phyloP scores from a whole-genome alignment of 2,797 vertebrate species.

The Gephyroberyx darwinii region DNA sequence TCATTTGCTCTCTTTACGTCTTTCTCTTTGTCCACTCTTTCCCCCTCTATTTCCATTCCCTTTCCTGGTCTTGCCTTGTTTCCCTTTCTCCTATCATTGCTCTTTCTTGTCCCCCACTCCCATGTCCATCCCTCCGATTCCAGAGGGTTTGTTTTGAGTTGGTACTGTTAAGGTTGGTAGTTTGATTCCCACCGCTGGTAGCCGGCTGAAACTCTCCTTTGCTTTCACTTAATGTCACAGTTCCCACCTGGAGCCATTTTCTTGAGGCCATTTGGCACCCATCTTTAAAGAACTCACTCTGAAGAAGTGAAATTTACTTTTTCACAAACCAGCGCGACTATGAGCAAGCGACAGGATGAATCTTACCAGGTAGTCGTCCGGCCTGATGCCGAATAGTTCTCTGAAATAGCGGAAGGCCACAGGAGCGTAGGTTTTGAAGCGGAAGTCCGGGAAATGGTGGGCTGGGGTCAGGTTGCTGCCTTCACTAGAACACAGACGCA shows the following conservation, averaged over 20 bases:
- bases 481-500: conserved; percentile 77
- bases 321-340: background rate
- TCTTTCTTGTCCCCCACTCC: background rate
- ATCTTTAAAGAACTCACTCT: background rate
- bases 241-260: background rate
- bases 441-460: conserved; percentile 91
- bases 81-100: background rate
- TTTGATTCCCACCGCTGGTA: background rate
- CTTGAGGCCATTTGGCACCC: background rate
- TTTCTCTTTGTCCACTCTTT: background rate
- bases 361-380: conserved; percentile 90
- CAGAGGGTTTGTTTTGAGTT: too few species aligned
- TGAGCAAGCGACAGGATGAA: background rate
- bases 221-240: background rate
- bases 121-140: too few species aligned
- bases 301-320: too few species aligned
- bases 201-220: background rate
- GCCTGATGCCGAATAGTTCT: conserved; percentile 91
- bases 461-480: conserved; percentile 92
- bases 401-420: conserved; percentile 92
- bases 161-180: background rate
- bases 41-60: too few species aligned
- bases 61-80: too few species aligned
- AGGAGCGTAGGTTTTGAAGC: conserved; percentile 91
- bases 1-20: background rate